Base-by-base conservation (phyloP, 2,888 invertebrate species). In the Chelonus formosanus region DNA sequence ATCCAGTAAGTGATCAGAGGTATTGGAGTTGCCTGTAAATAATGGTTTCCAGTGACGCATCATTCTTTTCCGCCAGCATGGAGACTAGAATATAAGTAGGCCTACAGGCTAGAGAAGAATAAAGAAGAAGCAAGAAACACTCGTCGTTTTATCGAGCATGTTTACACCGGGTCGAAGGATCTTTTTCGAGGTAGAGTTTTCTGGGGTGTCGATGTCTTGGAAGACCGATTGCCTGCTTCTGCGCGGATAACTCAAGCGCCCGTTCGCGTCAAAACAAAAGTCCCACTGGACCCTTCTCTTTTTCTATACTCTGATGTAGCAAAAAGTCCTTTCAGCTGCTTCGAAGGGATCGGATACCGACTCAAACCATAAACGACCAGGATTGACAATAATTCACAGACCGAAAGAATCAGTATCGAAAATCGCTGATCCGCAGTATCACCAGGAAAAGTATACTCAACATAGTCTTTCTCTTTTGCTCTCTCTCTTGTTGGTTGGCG, bases 41-140 rank as follows among this genome's bases (percentile, higher is more conserved):
- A 79, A 80, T 79, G 79, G 79, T 77, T 79, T 78, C 76, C 76
- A 74, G 77, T 73, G 75, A 73, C 75, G 76, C 78, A 77, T 80
- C 77, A 80, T 75, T 79, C 80, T 79, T 79, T 75, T 73, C 73
- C 75, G 72, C 76, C 74, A 71, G 75, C 73, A 75, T 58, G 47
- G 52, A 53, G 61, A 4, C 34, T 48, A 48, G 48, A 48, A 20
- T 48, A 48, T 20, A 52, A 34, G 7, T 3, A 32, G 52, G 54
- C n/a, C 44, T 43, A 32, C 8, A 35, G 6, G 40, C 6, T 57
- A 7, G 40, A 45, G 53, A 31, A 53, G 36, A 53, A 53, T 6
- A 7, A 36, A 52, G 35, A 35, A 20, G 43, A 57, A 34, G 40
- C 40, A 43, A 57, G 44, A 48, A 8, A 65, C 40, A 59, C 58